Base-by-base conservation (phyloP, 2,888 invertebrate genomes). In the Drosophila greeni region DNA sequence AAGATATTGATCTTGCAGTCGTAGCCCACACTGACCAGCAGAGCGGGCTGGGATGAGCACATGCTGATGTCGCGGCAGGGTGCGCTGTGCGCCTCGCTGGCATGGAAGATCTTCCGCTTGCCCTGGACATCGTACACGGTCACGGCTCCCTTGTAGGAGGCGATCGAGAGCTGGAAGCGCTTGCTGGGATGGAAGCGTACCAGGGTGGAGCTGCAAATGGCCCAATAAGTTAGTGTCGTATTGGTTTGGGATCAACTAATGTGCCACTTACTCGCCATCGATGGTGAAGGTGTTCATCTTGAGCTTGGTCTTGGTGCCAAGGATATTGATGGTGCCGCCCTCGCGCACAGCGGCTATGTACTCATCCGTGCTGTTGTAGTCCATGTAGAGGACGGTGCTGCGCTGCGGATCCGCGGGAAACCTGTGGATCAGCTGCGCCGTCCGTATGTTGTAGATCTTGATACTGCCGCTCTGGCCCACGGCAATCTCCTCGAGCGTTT, bases 1-100 rank as follows among this genome's bases (percentile, higher is more conserved):
- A 87, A 88, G 18, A 89, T 84, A 62, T 89, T 89, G 6, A 89
- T 84, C 11, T 84, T 72, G 59, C 87, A 87, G 66, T 89, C 89
- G 53, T 86, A 89, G 2, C 89, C 89, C n/a, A 86, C 88, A 59
- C 85, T 87, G 39, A 88, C 72, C 47, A 89, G 70, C 23, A 85
- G 67, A 51, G 87, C 84, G 0, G 88, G 88, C 37, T 78, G 69
- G 0, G 75, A 67, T 5, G 79, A 74, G 16, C 86, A 86, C 85
- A 87, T 88, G 60, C 84, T 86, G 7, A 89, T 64, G 69, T 89
- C 89, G 3, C 87, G 85, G 42, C 89, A 88, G 1, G 88, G 88
- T 1, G 89, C 86, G 18, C 71, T 72, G 64, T 89, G 89, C 1
- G 86, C 86, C 43, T 87, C 86, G 8, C 61, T 52, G 1, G 82